A percentile compares a stretch with the other conserved stretches of the same genome.
phyloP scores from a whole-genome alignment of 2,113 vertebrate species.

The Rissa tridactyla region DNA sequence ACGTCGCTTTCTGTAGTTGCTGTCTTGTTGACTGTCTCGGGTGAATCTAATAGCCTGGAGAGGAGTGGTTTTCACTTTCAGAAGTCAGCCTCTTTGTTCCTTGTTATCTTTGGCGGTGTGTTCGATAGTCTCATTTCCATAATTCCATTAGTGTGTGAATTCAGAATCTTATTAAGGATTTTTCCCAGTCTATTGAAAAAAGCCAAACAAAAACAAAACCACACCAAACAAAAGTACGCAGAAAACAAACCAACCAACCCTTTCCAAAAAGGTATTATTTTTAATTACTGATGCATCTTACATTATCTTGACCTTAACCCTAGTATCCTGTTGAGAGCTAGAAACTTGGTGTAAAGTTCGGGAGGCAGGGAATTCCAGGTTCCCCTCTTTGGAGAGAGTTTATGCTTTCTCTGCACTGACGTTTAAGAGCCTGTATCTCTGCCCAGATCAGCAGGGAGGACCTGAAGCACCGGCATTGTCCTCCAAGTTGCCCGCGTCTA shows the following conservation, averaged over 20 bases:
- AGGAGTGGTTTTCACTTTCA: conserved; percentile 20
- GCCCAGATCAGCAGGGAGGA: background rate
- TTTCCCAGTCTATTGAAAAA: background rate
- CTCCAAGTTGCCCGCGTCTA: background rate
- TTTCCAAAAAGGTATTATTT: background rate
- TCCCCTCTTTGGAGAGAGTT: background rate
- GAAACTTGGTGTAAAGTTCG: background rate
- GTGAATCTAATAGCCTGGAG: conserved; percentile 14
- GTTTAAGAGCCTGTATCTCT: background rate
- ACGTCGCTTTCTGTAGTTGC: background rate
- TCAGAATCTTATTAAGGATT: background rate
- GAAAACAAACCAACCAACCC: background rate
- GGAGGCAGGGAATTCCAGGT: background rate
- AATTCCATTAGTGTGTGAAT: conserved; percentile 21
- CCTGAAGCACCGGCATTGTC: fast-evolving
- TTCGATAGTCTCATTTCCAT: conserved; percentile 15
- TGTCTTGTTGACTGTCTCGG: conserved; percentile 16
- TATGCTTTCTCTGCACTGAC: background rate
- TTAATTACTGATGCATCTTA: background rate
- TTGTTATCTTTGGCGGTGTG: conserved; percentile 39
- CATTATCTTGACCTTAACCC: background rate
- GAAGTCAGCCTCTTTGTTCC: conserved; percentile 3
- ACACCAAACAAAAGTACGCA: background rate
- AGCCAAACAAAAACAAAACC: background rate
- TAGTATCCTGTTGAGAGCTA: background rate